Percentiles rank a stretch among this genome's conserved stretches.
These are phyloP conservation scores for Meta bourneti DNA, from an alignment of 2,888 invertebrate genomes.

Conservation along the genomic window DNA sequence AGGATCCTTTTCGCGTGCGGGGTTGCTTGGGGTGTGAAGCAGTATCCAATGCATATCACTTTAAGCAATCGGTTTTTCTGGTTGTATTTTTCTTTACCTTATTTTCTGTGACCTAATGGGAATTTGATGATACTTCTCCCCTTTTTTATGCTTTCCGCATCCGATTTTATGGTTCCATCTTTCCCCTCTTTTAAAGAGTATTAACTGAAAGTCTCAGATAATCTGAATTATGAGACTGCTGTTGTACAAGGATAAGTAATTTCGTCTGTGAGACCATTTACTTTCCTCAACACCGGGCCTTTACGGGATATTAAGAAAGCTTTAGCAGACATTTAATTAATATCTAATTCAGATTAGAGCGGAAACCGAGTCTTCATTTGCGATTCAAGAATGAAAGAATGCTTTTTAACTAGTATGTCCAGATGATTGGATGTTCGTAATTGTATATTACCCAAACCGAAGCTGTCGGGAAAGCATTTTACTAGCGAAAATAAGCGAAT, in stretches of 20 bases:
- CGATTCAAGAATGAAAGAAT: not conserved
- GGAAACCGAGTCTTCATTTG: not conserved
- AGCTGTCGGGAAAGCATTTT: too few relatives aligned
- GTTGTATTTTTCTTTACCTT: constrained; percentile 64
- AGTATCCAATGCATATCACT: constrained; percentile 69
- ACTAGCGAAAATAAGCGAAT: too few relatives aligned
- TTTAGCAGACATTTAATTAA: not conserved
- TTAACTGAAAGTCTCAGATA: constrained; percentile 65
- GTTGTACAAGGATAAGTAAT: constrained; percentile 49
- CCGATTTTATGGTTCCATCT: constrained; percentile 66
- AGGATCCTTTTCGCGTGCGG: constrained; percentile 7
- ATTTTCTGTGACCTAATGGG: constrained; percentile 73
- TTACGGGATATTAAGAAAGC: not conserved
- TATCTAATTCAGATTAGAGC: not conserved
- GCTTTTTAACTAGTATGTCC: not conserved
- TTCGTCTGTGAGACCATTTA: constrained; percentile 20
- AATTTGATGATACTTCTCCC: constrained; percentile 70
- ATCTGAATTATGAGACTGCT: constrained; percentile 58
- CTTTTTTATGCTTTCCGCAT: constrained; percentile 29
- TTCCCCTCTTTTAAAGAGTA: constrained; percentile 43
- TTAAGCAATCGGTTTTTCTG: constrained; percentile 70
- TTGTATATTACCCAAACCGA: too few relatives aligned
- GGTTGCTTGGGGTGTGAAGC: constrained; percentile 24
- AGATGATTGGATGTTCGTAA: too few relatives aligned
- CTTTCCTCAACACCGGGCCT: not conserved